Conservation (phyloP, 1,140 invertebrate genomes). For the Rhagoletis pomonella region DNA sequence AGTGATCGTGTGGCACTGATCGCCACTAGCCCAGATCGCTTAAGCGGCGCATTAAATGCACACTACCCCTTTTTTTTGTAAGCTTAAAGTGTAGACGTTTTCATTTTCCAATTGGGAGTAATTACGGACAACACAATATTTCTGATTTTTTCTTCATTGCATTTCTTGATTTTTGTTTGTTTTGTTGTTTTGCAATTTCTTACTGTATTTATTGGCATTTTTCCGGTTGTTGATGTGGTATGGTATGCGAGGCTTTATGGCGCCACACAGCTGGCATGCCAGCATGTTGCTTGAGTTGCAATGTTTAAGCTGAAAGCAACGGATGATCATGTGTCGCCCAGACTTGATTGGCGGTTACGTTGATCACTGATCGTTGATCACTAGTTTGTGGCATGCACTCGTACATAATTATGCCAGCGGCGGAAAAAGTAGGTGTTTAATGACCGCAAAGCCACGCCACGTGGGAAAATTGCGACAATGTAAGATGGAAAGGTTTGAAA, state of each 20-base stretch:
- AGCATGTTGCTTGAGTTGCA: background rate
- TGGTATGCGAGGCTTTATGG: constrained; percentile 19
- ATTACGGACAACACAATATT: constrained; percentile 21
- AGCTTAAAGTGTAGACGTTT: constrained; percentile 16
- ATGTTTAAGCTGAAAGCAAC: background rate
- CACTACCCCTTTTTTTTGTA: background rate
- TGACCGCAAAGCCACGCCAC: background rate
- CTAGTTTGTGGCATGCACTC: background rate
- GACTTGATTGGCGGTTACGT: background rate
- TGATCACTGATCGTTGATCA: background rate
- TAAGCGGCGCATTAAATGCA: background rate
- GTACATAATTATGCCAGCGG: constrained; percentile 8
- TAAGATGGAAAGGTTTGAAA: background rate
- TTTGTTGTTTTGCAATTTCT: background rate
- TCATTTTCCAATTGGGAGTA: constrained; percentile 49
- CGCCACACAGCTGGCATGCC: constrained; percentile 22
- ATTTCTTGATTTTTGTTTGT: background rate
- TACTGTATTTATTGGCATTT: constrained; percentile 30
- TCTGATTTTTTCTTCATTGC: background rate
- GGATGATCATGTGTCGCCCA: background rate
- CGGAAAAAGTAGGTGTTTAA: constrained; percentile 45
- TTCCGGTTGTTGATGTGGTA: constrained; percentile 31
- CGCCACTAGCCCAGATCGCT: constrained; percentile 44
- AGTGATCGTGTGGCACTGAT: constrained; percentile 32
- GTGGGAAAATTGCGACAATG: constrained; percentile 16